Evolutionary conservation across 1,140 invertebrate species (phyloP), one percentile per base, ranked within the genome.

Genomic region (Pseudomyrmex gracilis): DNA sequence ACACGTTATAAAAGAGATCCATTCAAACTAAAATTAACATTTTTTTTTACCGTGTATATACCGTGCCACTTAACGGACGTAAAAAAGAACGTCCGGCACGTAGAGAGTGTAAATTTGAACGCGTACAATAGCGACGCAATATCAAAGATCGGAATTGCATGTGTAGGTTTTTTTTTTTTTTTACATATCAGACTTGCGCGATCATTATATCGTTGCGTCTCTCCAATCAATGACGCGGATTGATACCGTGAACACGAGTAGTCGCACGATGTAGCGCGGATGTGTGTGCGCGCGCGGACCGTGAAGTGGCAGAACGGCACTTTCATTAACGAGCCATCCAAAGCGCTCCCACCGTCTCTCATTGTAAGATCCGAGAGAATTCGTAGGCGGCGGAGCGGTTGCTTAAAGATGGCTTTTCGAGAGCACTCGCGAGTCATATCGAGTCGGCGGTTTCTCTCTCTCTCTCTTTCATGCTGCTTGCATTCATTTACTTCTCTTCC

Each of bases 271-370:
- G 34, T 34, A 7, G 34, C 0, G 34, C 34, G 34, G 0, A 34
- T 34, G 5, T 34, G 34, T 34, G 34, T 34, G 17, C 20, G 13
- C n/a, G 17, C 2, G n/a, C 15, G n/a, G 53, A 78, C 20, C 2
- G 43, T 12, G 61, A 68, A 20, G 51, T 58, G 76, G 47, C 2
- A 34, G 53, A 8, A n/a, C 2, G 51, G 12, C 43, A 71, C 55
- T 71, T 80, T 70, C 67, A 80, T 80, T 71, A 80, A 71, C 76
- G 51, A 70, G 64, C 76, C 43, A 78, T 70, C 20, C 34, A 8
- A 10, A 43, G 34, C 17, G n/a, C 63, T 12, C 49, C 12, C 49
- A 12, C 12, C 9, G 45, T 53, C 5, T 12, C 66, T 71, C 66
- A 53, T 80, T 71, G 45, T 68, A 57, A 78, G 49, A 20, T 71